Evolutionary conservation across 2,888 invertebrate genomes (phyloP).

Genomic region (Cenopis cana): DNA sequence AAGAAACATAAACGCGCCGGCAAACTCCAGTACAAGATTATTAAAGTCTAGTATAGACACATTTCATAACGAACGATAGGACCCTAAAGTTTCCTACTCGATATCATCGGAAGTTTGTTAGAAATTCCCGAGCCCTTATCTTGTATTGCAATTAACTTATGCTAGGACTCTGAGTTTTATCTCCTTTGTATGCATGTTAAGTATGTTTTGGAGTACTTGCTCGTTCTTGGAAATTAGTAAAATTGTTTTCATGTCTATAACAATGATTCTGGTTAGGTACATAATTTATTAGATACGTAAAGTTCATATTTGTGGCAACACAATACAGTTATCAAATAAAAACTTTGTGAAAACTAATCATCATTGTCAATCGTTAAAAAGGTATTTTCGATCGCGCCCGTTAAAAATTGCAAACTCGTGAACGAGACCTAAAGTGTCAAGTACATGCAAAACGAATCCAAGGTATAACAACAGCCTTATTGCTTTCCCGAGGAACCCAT

Average conservation of each 20-base stretch:
- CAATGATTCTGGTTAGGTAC: too few species aligned
- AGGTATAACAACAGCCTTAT: background rate
- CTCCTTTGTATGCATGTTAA: conserved; percentile 11
- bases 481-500: background rate
- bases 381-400: too few species aligned
- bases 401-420: too few species aligned
- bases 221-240: background rate
- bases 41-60: conserved; percentile 14
- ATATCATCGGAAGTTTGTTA: conserved; percentile 25
- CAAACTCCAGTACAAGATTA: background rate
- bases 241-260: too few species aligned
- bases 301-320: too few species aligned
- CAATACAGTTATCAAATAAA: too few species aligned
- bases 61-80: conserved; percentile 10
- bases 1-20: background rate
- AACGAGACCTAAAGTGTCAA: background rate
- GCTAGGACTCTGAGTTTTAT: conserved; percentile 18
- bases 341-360: too few species aligned
- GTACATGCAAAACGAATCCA: background rate
- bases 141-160: conserved; percentile 41
- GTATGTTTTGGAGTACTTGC: background rate
- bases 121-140: conserved; percentile 7
- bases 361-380: too few species aligned
- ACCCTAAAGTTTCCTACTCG: conserved; percentile 23
- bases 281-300: too few species aligned